These are phyloP conservation scores for Parazoanthus atlanticus DNA, from an alignment of 92 coral and sea anemone species.

Conservation along the genomic window DNA sequence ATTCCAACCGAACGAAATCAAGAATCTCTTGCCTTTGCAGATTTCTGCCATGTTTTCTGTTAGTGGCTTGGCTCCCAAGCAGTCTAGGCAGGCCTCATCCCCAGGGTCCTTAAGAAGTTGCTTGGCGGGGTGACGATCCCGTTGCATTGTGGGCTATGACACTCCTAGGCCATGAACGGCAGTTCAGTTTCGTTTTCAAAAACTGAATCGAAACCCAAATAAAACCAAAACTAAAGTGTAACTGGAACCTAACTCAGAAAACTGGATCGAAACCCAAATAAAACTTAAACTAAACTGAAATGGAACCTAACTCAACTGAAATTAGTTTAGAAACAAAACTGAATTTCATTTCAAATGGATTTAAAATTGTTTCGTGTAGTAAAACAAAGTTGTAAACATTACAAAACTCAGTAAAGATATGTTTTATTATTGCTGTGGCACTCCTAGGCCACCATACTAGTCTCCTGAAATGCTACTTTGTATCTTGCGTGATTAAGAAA, in stretches of 20 bases:
- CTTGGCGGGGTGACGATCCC: neutral
- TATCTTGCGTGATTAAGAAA: no score
- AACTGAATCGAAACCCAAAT: neutral
- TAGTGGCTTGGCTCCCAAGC: neutral
- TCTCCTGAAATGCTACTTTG: no score
- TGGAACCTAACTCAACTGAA: no score
- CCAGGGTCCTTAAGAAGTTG: no score
- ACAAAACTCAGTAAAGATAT: no score
- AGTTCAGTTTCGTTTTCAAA: slow-evolving; percentile 4
- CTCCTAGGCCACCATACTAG: no score
- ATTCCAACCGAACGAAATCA: slow-evolving; percentile 18
- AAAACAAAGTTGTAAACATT: no score
- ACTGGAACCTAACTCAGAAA: neutral
- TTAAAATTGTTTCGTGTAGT: no score
- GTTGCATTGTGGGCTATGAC: slow-evolving; percentile 18
- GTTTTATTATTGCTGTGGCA: no score
- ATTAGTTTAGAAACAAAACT: no score
- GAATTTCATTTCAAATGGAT: no score
- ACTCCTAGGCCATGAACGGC: slow-evolving; percentile 9
- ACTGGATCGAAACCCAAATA: neutral
- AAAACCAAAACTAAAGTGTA: slow-evolving; percentile 7
- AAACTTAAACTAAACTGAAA: slow-evolving; percentile 5
- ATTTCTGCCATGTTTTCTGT: neutral
- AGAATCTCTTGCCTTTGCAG: slow-evolving; percentile 35
- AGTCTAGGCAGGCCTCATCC: neutral